Evolutionary conservation across 1,140 invertebrate species (phyloP), one percentile per base, ranked within the genome.

Genomic region (Phymorhynchus buccinoides): DNA sequence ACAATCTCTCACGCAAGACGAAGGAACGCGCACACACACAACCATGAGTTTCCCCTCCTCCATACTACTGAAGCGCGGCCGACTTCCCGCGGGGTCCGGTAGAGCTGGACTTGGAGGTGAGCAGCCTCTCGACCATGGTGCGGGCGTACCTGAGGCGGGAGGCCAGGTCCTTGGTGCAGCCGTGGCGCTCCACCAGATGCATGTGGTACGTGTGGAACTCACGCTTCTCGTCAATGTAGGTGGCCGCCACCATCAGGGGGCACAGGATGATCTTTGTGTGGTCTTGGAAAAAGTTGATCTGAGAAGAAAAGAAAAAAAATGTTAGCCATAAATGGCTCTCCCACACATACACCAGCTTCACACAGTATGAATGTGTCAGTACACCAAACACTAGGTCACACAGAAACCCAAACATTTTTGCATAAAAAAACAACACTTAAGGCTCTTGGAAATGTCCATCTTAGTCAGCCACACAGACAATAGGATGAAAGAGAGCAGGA

Each of bases 201-300:
- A 99, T 97, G 86, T 96, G 95, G 94, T 96, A 99, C 66, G 98
- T 99, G 80, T 96, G 94, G 94, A 98, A 98, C 87, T 97, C 96
- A 92, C 96, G 96, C 75, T 97, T 96, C 75, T 96, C 95, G 93
- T 99, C 97, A 87, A 99, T 98, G 91, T 97, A 99, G 0, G 98
- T 99, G 7, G 99, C 97, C 32, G 98, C 98, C 88, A 96, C 96
- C 98, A 99, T 99, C 52, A 99, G 93, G 12, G 99, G 98, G 93
- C 99, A 99, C 86, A 99, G 94, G 86, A 99, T 99, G n/a, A 99
- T 96, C 94, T 99, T 99, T 37, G 97, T 97, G 92, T 99, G 99
- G 93, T 99, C 98, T 87, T 95, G 93, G 93, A 98, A 97, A 94
- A 99, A 99, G 92, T 99, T 99, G 22, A 99, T 96, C 97, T 99